Evolutionary conservation across 2,888 invertebrate genomes (phyloP).

Genomic region (Mesoligia furuncula): DNA sequence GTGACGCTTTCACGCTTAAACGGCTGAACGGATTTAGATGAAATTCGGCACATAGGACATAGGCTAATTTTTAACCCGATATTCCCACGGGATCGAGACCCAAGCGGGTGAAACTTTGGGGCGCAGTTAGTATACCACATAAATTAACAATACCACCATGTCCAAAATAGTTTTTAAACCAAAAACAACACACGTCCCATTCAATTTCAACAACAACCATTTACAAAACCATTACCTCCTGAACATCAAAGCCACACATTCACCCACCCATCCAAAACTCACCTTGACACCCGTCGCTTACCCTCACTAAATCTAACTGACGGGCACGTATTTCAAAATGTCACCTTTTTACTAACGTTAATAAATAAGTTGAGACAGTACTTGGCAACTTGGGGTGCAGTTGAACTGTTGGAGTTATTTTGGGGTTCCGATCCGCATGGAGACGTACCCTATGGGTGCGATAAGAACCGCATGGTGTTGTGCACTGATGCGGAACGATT

Average conservation of each 20-base stretch:
- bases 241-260: constrained; percentile 45
- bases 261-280: constrained; percentile 49
- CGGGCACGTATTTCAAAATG: constrained; percentile 59
- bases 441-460: constrained; percentile 65
- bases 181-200: constrained; percentile 10
- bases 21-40: too few species aligned
- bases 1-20: too few species aligned
- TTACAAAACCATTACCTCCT: constrained; percentile 19
- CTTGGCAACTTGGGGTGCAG: constrained; percentile 48
- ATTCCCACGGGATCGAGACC: too few species aligned
- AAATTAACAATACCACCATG: too few species aligned
- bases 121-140: too few species aligned
- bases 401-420: constrained; percentile 66
- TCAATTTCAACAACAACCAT: constrained; percentile 25
- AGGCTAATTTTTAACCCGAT: too few species aligned
- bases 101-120: too few species aligned
- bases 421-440: constrained; percentile 32
- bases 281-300: constrained; percentile 53
- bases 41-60: too few species aligned
- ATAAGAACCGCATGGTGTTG: constrained; percentile 59
- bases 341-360: constrained; percentile 56
- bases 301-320: constrained; percentile 54
- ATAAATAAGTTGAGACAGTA: constrained; percentile 63
- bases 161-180: neutral
- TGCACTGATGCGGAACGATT: constrained; percentile 60